These are phyloP conservation scores for Laothoe populi DNA, from an alignment of 2,888 invertebrate species.

Conservation along the genomic window DNA sequence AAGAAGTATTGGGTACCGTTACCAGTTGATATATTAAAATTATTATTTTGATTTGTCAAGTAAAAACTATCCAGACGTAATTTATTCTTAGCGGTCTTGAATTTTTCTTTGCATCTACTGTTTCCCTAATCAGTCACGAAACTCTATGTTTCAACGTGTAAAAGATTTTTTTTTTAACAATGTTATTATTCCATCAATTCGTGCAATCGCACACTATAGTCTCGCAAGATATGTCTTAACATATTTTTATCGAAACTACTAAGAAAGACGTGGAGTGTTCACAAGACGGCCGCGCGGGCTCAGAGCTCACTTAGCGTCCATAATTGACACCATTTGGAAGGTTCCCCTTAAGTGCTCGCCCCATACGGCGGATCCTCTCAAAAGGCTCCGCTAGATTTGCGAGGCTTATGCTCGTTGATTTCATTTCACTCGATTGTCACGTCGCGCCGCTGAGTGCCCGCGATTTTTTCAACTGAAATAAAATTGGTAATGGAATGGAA, in stretches of 20 bases:
- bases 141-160: no score
- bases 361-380: constrained; percentile 55
- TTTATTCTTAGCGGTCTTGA: no score
- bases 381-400: constrained; percentile 75
- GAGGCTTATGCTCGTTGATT: constrained; percentile 81
- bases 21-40: no score
- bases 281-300: constrained; percentile 32
- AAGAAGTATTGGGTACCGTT: no score
- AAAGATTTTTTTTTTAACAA: no score
- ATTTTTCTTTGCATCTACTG: no score
- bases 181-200: no score
- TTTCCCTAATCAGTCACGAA: no score
- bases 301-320: constrained; percentile 74
- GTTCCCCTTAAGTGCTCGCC: constrained; percentile 77
- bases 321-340: constrained; percentile 81
- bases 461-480: constrained; percentile 75
- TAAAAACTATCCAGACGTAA: no score
- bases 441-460: constrained; percentile 72
- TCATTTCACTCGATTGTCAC: constrained; percentile 80
- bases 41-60: no score
- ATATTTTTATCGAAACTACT: neutral
- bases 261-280: neutral
- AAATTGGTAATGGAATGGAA: constrained; percentile 83
- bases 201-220: neutral
- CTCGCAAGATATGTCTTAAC: neutral